Evolutionary conservation across 1,140 invertebrate genomes (phyloP).

Genomic region (Drosophila sproati): DNA sequence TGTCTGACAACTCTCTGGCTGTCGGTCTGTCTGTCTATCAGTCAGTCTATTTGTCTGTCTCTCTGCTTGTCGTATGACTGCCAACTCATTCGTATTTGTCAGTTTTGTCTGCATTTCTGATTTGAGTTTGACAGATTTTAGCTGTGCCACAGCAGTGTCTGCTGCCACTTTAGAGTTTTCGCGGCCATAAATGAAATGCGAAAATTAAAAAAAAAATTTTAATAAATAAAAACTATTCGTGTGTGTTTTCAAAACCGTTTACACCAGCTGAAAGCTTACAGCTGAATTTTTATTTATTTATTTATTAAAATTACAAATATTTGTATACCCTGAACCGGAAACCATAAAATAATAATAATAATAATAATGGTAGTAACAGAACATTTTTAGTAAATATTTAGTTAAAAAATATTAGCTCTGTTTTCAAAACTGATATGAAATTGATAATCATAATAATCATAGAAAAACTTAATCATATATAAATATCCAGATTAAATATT

Average conservation of each 20-base stretch:
- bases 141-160: conserved; percentile 44
- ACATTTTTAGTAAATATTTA: too few relatives aligned
- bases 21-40: conserved; percentile 23
- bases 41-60: conserved; percentile 11
- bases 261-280: not conserved
- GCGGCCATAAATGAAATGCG: conserved; percentile 3
- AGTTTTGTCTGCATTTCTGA: conserved; percentile 68
- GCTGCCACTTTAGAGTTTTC: conserved; percentile 38
- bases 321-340: too few relatives aligned
- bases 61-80: conserved; percentile 36
- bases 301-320: too few relatives aligned
- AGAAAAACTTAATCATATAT: too few relatives aligned
- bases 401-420: too few relatives aligned
- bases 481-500: too few relatives aligned
- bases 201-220: not conserved
- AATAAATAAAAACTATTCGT: not conserved
- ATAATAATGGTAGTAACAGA: too few relatives aligned
- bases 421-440: too few relatives aligned
- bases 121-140: conserved; percentile 73
- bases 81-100: conserved; percentile 65
- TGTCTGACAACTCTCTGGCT: conserved; percentile 45
- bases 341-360: too few relatives aligned
- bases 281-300: too few relatives aligned
- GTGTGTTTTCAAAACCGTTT: conserved; percentile 11
- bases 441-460: too few relatives aligned